Percentiles rank a stretch among this genome's conserved stretches.
phyloP scores from a whole-genome alignment of 2,797 vertebrate species.

The Gymnoscopelus microlampas region DNA sequence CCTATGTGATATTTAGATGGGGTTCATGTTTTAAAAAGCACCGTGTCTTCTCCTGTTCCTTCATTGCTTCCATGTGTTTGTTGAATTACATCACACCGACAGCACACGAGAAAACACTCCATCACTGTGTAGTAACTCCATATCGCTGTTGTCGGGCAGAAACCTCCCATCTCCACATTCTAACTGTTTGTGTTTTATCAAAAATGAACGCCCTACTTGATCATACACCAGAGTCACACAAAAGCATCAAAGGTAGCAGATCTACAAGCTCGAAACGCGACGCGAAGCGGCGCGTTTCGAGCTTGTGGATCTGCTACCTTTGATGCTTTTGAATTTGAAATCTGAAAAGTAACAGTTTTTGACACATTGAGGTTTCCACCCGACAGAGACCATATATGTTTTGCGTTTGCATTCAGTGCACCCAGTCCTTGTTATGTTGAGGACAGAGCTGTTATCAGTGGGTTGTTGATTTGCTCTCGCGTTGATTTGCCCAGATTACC shows the following conservation, averaged over 20 bases:
- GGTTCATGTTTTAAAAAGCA: background rate
- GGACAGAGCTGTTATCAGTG: conserved; percentile 32
- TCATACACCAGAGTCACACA: no score
- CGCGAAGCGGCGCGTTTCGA: no score
- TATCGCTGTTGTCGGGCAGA: no score
- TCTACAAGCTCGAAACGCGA: no score
- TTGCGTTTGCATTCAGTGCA: no score
- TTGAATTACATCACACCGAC: background rate
- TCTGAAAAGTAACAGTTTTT: no score
- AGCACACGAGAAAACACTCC: background rate
- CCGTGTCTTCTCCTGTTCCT: background rate
- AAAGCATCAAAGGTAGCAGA: no score
- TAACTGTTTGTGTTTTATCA: no score
- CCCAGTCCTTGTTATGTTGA: conserved; percentile 5
- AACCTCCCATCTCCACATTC: background rate
- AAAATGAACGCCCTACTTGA: no score
- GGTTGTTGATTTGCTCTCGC: conserved; percentile 15
- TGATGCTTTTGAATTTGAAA: no score
- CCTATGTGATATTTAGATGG: background rate
- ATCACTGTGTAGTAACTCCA: background rate
- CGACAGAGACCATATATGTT: background rate
- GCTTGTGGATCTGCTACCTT: no score
- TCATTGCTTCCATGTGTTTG: background rate
- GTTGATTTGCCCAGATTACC: conserved; percentile 43
- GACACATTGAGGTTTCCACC: no score